Evolutionary conservation across 2,888 invertebrate species (phyloP).

Genomic region (Epinotia nisella): DNA sequence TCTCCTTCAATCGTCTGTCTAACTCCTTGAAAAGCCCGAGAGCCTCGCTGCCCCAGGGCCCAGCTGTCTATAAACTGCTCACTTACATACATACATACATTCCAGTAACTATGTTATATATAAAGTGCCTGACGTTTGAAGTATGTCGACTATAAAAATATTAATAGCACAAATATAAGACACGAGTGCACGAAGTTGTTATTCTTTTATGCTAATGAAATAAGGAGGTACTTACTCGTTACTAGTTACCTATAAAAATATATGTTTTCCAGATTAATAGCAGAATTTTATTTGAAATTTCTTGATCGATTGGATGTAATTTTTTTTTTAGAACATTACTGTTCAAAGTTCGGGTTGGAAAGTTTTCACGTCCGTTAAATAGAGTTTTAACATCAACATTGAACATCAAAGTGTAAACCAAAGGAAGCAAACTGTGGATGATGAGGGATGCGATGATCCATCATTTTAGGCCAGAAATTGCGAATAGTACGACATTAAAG

Average conservation of each 20-base stretch:
- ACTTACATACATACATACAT: too few relatives aligned
- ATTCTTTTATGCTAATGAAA: conserved; percentile 13
- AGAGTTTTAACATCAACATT: background rate
- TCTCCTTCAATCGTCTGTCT: too few relatives aligned
- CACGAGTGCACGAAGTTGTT: conserved; percentile 22
- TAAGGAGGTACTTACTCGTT: background rate
- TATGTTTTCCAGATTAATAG: background rate
- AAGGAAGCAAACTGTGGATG: too few relatives aligned
- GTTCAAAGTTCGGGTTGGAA: background rate
- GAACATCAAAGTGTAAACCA: background rate
- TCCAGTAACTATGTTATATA: too few relatives aligned
- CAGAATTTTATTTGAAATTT: background rate
- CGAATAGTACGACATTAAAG: too few relatives aligned
- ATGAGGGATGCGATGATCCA: too few relatives aligned
- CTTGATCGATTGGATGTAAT: too few relatives aligned
- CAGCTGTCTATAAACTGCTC: too few relatives aligned
- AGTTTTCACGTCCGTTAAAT: background rate
- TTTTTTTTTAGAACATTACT: too few relatives aligned
- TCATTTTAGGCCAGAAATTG: too few relatives aligned
- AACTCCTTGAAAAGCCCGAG: too few relatives aligned
- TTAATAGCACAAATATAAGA: conserved; percentile 10
- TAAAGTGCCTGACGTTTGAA: background rate
- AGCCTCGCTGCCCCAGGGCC: too few relatives aligned
- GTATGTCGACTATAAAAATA: conserved; percentile 9
- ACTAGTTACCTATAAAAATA: background rate